Conservation (phyloP, 1,140 invertebrate genomes). For the Goniozus legneri region DNA sequence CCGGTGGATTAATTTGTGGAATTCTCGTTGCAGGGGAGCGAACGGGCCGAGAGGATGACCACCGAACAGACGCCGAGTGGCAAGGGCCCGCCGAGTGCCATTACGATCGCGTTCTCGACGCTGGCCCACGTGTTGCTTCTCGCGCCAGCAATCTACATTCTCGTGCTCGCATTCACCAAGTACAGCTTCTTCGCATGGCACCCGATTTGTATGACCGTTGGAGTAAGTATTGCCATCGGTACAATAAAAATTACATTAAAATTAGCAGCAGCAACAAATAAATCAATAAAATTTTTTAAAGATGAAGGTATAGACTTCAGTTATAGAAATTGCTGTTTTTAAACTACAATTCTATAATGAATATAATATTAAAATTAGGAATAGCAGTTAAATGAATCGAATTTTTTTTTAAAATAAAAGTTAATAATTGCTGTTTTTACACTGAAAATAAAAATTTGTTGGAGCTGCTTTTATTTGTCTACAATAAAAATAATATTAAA, state of each 20-base stretch:
- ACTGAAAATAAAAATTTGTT: too few species aligned
- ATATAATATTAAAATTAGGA: neutral
- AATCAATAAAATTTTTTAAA: too few species aligned
- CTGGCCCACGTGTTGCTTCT: slow-evolving; percentile 42
- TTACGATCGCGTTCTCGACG: slow-evolving; percentile 27
- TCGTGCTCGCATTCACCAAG: slow-evolving; percentile 26
- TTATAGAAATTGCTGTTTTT: too few species aligned
- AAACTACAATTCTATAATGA: neutral
- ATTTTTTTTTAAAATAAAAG: too few species aligned
- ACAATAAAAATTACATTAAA: neutral
- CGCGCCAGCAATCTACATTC: slow-evolving; percentile 42
- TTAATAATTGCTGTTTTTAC: too few species aligned
- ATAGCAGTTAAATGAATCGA: too few species aligned
- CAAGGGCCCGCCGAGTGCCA: slow-evolving; percentile 26
- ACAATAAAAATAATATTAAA: too few species aligned
- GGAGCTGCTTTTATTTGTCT: too few species aligned
- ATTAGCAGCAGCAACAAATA: too few species aligned
- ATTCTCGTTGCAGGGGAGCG: neutral
- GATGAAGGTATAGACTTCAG: too few species aligned
- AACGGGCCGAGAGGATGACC: slow-evolving; percentile 24
- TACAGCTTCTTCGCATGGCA: slow-evolving; percentile 47
- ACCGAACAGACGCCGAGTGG: slow-evolving; percentile 21
- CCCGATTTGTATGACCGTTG: slow-evolving; percentile 45
- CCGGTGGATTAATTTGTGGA: too few species aligned
- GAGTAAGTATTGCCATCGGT: slow-evolving; percentile 44